A percentile compares a stretch with the other conserved stretches of the same genome.
phyloP scores from a whole-genome alignment of 1,140 invertebrate species.

The Conus betulinus region DNA sequence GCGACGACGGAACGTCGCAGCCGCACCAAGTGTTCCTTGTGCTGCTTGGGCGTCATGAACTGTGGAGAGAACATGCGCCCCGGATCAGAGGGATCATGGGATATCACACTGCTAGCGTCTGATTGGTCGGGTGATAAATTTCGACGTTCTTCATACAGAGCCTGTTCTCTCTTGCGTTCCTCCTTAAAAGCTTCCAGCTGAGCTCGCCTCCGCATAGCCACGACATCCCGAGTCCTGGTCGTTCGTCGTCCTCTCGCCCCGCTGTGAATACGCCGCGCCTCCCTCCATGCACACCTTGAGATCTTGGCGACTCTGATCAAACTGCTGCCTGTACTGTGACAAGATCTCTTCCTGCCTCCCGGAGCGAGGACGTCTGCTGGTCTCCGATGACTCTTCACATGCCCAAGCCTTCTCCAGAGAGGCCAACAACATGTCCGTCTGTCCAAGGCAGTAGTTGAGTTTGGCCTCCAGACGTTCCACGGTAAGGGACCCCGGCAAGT shows the following conservation, averaged over 20 bases:
- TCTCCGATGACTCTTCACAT: slow-evolving; percentile 34
- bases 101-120: slow-evolving; percentile 26
- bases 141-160: slow-evolving; percentile 2
- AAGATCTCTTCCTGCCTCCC: slow-evolving; percentile 50
- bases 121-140: slow-evolving; percentile 8
- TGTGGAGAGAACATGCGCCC: slow-evolving; percentile 25
- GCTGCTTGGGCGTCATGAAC: slow-evolving; percentile 59
- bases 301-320: slow-evolving; percentile 58
- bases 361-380: neutral
- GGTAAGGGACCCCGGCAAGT: slow-evolving; percentile 69
- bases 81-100: slow-evolving; percentile 27
- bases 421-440: slow-evolving; percentile 69
- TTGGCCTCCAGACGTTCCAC: slow-evolving; percentile 70
- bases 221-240: slow-evolving; percentile 51
- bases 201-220: slow-evolving; percentile 51
- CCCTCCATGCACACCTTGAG: slow-evolving; percentile 56
- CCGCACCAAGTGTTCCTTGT: slow-evolving; percentile 53
- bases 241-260: slow-evolving; percentile 52
- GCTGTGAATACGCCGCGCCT: slow-evolving; percentile 47
- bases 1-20: slow-evolving; percentile 56
- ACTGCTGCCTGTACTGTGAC: slow-evolving; percentile 51
- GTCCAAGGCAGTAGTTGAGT: slow-evolving; percentile 71
- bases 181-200: slow-evolving; percentile 68
- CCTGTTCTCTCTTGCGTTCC: slow-evolving; percentile 60
- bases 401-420: slow-evolving; percentile 64